These are phyloP conservation scores for Linnaemya tessellans DNA, from an alignment of 2,888 invertebrate genomes.

Conservation along the genomic window DNA sequence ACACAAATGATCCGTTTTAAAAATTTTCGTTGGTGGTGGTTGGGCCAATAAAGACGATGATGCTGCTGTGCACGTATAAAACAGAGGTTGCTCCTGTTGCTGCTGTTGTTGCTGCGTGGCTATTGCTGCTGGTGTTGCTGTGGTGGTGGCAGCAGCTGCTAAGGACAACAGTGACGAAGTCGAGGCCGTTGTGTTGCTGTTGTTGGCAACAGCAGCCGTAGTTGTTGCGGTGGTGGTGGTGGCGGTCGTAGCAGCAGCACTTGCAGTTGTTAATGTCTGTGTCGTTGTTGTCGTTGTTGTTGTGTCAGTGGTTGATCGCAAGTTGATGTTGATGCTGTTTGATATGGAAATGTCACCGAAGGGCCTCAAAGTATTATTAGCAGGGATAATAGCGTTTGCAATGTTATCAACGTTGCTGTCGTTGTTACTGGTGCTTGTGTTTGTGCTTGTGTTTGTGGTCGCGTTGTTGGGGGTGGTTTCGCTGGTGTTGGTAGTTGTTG, in stretches of 20 bases:
- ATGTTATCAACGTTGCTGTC: constrained; percentile 48
- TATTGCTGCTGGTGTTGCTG: constrained; percentile 55
- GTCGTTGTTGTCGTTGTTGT: constrained; percentile 24
- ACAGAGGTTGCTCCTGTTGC: constrained; percentile 73
- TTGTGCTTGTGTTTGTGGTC: constrained; percentile 12
- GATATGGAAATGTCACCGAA: constrained; percentile 52
- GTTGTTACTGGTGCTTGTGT: constrained; percentile 40
- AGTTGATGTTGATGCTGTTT: constrained; percentile 30
- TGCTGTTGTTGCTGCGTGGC: constrained; percentile 71
- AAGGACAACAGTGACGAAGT: constrained; percentile 56
- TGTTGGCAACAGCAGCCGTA: constrained; percentile 29
- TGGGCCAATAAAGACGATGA: constrained; percentile 80
- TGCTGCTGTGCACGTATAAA: constrained; percentile 79
- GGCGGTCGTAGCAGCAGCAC: constrained; percentile 16
- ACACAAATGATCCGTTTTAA: constrained; percentile 82
- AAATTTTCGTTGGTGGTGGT: constrained; percentile 81
- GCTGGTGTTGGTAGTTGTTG: constrained; percentile 29
- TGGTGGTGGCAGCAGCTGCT: constrained; percentile 54
- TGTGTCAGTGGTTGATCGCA: constrained; percentile 42
- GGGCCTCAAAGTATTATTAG: constrained; percentile 47
- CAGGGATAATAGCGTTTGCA: constrained; percentile 25
- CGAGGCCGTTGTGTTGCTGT: constrained; percentile 64
- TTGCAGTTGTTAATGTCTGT: neutral
- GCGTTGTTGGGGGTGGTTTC: neutral
- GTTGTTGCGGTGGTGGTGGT: constrained; percentile 33